These are phyloP conservation scores for Pituophis catenifer DNA, from an alignment of 2,113 vertebrate genomes.

Conservation along the genomic window DNA sequence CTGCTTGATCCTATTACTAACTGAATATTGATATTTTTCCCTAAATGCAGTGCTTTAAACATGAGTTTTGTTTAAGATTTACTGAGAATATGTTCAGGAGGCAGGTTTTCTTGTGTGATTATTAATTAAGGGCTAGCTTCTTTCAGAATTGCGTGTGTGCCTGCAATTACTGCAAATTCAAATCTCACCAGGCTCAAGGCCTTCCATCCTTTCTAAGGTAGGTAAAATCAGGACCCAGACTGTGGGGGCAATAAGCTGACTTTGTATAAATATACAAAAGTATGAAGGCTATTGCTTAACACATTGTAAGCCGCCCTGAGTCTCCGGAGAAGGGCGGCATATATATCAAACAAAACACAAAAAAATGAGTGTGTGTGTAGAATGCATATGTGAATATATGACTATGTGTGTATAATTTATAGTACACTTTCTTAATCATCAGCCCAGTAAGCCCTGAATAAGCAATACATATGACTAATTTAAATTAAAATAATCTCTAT, in stretches of 20 bases:
- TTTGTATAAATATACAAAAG: no score
- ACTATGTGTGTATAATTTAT: not conserved
- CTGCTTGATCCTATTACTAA: rapidly evolving
- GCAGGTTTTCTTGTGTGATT: not conserved
- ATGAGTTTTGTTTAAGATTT: not conserved
- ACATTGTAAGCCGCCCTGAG: no score
- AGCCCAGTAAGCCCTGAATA: not conserved
- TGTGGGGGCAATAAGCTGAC: no score
- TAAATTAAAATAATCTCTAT: not conserved
- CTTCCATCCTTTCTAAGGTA: no score
- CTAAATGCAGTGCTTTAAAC: not conserved
- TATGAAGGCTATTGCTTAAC: no score
- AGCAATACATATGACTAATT: not conserved
- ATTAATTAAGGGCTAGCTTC: not conserved
- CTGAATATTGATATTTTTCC: not conserved
- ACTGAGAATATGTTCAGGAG: not conserved
- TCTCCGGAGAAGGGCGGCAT: no score
- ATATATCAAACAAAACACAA: no score
- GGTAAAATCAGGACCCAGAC: no score
- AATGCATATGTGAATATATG: not conserved
- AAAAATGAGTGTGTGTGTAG: not conserved
- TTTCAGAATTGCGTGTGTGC: not conserved
- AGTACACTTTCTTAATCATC: not conserved
- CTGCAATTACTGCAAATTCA: no score
- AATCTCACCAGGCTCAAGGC: no score